Base-by-base conservation (phyloP, 2,797 vertebrate genomes). In the Anguilla marmorata region DNA sequence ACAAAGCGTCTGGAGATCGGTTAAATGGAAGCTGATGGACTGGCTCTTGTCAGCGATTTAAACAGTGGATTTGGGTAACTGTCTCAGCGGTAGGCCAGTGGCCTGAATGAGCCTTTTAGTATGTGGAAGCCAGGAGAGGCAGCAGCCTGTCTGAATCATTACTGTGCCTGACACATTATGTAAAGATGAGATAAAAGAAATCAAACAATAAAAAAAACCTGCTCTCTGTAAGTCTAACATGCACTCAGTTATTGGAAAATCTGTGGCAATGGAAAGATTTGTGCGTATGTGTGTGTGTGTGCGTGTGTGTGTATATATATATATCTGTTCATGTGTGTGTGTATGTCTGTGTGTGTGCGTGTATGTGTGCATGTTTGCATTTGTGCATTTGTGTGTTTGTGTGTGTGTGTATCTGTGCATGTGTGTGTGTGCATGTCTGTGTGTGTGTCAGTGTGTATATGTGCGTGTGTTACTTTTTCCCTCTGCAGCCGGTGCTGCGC, bases 401-500 rank as follows among this genome's bases (percentile, higher is more conserved):
- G 54, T 80, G 86, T 41, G 19, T 5, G 72, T 4, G 27, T 33
- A 12, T 60, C 1, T 76, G 27, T 76, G 72, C 30, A 0, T 33
- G 8, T 33, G 27, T 80, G 76, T 82, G 12, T 48, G 84, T 48
- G 85, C 6, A 12, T 83, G 86, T 63, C 4, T 66, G 86, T n/a
- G 16, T n/a, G 21, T 83, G 37, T 58, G 24, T 48, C 7, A 21
- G 84, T 48, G 85, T 14, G 19, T 63, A 37, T 63, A 2, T 66
- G 16, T n/a, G 21, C 63, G 37, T 58, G 37, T 87, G 16, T 87
- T 87, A 48, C 30, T 87, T 79, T 83, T 48, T 83, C 50, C 30
- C 60, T n/a, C 63, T 84, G 79, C 79, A 82, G 79, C 79, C 79
- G 24, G 79, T 48, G 79, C 87, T 69, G 80, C 30, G 63, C 79